These are phyloP conservation scores for Mus minutoides DNA, from an alignment of 2,797 vertebrate genomes.

Conservation along the genomic window DNA sequence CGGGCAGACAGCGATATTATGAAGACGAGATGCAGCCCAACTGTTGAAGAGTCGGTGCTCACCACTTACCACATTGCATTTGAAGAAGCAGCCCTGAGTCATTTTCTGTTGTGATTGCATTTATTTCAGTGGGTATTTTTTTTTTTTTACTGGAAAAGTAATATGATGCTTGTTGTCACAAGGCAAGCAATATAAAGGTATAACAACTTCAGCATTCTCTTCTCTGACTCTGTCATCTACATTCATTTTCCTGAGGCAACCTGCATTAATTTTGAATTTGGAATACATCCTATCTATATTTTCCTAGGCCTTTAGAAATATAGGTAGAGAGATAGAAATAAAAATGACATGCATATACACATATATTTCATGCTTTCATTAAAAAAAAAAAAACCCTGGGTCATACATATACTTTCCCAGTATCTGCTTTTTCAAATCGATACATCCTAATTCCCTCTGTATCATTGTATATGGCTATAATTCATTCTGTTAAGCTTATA, in stretches of 20 bases:
- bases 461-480: not conserved
- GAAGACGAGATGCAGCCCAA: conserved; percentile 49
- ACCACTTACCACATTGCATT: conserved; percentile 51
- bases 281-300: not conserved
- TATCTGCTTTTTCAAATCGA: not conserved
- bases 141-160: conserved; percentile 59
- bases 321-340: not conserved
- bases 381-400: not conserved
- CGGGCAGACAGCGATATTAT: not conserved
- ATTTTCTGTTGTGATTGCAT: conserved; percentile 58
- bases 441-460: not conserved
- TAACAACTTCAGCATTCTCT: not conserved
- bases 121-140: conserved; percentile 30
- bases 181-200: conserved; percentile 10
- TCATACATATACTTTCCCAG: not conserved
- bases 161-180: conserved; percentile 46
- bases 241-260: not conserved
- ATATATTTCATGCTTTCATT: not conserved
- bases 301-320: conserved; percentile 37
- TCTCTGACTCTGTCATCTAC: not conserved
- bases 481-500: conserved; percentile 20
- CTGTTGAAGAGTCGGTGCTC: conserved; percentile 8
- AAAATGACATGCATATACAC: not conserved
- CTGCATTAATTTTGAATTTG: conserved; percentile 53
- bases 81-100: conserved; percentile 56